Evolutionary conservation across 2,888 invertebrate species (phyloP).

Genomic region (Polydesmus complanatus): DNA sequence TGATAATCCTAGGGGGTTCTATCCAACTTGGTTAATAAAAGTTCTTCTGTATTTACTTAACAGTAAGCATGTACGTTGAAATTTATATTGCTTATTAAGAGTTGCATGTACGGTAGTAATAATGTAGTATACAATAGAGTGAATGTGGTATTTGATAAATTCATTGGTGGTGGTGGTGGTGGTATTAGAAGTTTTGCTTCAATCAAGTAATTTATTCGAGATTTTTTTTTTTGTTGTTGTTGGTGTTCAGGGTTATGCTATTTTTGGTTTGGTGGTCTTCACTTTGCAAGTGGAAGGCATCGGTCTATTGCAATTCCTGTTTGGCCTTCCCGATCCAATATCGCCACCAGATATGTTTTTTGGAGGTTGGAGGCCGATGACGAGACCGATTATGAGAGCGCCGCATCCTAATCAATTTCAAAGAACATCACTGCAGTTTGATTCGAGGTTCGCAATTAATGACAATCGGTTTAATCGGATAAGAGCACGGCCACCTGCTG

Average conservation of each 20-base stretch:
- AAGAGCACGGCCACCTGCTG: not conserved
- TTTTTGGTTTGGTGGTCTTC: not conserved
- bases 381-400: not conserved
- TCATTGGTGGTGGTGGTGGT: too few relatives aligned
- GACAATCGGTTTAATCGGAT: not conserved
- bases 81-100: too few relatives aligned
- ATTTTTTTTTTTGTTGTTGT: too few relatives aligned
- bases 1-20: too few relatives aligned
- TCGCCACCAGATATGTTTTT: not conserved
- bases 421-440: not conserved
- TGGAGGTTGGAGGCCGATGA: not conserved
- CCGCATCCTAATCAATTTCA: not conserved
- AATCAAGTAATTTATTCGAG: too few relatives aligned
- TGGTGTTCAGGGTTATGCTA: not conserved
- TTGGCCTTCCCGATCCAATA: not conserved
- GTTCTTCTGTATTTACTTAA: too few relatives aligned
- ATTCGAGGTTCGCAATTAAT: not conserved
- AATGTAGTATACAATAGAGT: too few relatives aligned
- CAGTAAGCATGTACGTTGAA: too few relatives aligned
- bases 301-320: not conserved
- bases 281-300: not conserved
- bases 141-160: too few relatives aligned
- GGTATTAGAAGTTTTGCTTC: too few relatives aligned
- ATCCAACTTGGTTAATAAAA: too few relatives aligned
- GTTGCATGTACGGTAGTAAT: too few relatives aligned